These are phyloP conservation scores for Intellagama lesueurii DNA, from an alignment of 2,797 vertebrate species.

Conservation along the genomic window DNA sequence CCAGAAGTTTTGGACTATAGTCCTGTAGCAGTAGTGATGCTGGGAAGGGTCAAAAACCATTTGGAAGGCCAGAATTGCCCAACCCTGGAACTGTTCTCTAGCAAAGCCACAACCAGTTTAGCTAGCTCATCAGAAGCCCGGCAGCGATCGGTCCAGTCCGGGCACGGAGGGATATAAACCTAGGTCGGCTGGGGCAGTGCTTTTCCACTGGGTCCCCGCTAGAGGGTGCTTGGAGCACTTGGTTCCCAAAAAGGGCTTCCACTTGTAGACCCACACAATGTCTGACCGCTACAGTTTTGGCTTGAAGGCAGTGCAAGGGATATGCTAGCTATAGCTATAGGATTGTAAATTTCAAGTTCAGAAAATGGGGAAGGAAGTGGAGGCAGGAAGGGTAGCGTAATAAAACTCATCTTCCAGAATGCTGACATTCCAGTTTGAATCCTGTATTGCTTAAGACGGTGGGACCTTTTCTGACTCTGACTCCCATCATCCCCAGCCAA, in stretches of 20 bases:
- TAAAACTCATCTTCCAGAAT: neutral
- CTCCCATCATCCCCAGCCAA: neutral
- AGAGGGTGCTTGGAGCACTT: slow-evolving; percentile 7
- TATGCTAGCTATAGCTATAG: too few species aligned
- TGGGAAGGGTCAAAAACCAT: too few species aligned
- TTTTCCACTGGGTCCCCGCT: neutral
- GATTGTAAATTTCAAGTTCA: neutral
- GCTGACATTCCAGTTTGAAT: too few species aligned
- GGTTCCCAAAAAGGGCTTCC: neutral
- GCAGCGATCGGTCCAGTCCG: too few species aligned
- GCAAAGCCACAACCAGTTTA: neutral
- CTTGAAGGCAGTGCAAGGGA: too few species aligned
- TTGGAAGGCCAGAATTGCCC: too few species aligned
- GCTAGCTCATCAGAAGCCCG: neutral
- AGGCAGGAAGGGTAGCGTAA: too few species aligned
- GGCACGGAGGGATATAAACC: neutral
- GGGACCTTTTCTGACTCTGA: neutral
- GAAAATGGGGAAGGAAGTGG: neutral
- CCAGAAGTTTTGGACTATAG: too few species aligned
- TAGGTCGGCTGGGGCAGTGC: neutral
- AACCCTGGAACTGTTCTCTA: too few species aligned
- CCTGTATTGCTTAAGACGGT: too few species aligned
- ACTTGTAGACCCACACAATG: neutral
- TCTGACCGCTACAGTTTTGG: neutral
- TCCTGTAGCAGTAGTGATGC: too few species aligned